Evolutionary conservation across 1,140 invertebrate genomes (phyloP).

Genomic region (Littorina saxatilis): DNA sequence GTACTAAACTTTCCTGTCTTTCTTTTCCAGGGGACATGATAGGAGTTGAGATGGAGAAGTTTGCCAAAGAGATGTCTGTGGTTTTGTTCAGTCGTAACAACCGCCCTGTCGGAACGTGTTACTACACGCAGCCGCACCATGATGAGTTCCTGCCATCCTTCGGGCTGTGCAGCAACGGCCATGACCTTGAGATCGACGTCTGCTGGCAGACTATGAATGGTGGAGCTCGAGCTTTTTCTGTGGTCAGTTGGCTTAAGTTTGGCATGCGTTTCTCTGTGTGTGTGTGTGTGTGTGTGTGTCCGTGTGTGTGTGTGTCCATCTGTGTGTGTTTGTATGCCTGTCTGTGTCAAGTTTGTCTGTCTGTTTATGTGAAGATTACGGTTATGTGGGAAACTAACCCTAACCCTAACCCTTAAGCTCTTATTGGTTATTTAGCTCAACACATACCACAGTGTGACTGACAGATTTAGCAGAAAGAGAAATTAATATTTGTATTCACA

Average conservation of each 20-base stretch:
- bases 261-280: neutral
- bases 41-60: conserved; percentile 64
- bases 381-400: no score
- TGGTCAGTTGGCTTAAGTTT: conserved; percentile 33
- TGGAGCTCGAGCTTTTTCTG: conserved; percentile 49
- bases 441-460: no score
- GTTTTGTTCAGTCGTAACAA: conserved; percentile 63
- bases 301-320: neutral
- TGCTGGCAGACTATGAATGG: conserved; percentile 69
- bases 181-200: conserved; percentile 66
- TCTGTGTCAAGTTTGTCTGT: no score
- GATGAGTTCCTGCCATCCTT: conserved; percentile 67
- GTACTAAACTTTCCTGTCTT: no score
- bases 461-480: no score
- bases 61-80: conserved; percentile 62
- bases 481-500: no score
- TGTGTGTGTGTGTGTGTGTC: neutral
- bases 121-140: conserved; percentile 50
- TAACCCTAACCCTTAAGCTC: no score
- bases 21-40: conserved; percentile 67
- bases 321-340: neutral
- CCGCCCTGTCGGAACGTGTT: conserved; percentile 63
- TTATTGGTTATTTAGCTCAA: no score
- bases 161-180: conserved; percentile 67
- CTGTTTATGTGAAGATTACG: no score